These are phyloP conservation scores for Amphibalanus amphitrite DNA, from an alignment of 1,140 invertebrate species.

Conservation along the genomic window DNA sequence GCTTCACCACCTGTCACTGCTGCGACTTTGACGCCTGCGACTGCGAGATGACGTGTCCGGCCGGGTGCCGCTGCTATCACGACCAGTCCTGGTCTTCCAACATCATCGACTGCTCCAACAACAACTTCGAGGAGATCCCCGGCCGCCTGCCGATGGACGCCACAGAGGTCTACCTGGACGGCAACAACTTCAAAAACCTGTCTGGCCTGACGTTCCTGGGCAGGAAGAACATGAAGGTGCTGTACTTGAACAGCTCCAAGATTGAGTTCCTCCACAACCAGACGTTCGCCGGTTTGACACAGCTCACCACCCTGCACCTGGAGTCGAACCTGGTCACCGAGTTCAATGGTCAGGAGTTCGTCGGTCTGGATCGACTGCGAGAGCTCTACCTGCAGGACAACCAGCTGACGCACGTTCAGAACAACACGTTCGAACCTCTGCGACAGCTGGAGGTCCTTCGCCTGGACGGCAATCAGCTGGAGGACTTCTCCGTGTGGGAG, in stretches of 20 bases:
- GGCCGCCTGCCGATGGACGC: constrained; percentile 81
- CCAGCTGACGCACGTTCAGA: constrained; percentile 48
- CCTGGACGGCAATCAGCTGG: constrained; percentile 56
- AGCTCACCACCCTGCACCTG: constrained; percentile 60
- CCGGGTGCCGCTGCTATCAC: constrained; percentile 78
- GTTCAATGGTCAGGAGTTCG: constrained; percentile 68
- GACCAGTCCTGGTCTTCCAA: constrained; percentile 82
- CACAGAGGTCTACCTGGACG: constrained; percentile 72
- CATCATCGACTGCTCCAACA: constrained; percentile 68
- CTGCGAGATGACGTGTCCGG: constrained; percentile 86
- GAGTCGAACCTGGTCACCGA: constrained; percentile 56
- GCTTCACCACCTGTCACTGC: constrained; percentile 76
- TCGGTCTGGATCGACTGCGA: constrained; percentile 40
- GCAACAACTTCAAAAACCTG: constrained; percentile 53
- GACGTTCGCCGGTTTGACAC: constrained; percentile 70
- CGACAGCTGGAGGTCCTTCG: constrained; percentile 47
- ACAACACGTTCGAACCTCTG: constrained; percentile 58
- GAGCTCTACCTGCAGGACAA: constrained; percentile 47
- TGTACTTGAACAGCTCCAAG: constrained; percentile 68
- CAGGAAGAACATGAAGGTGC: constrained; percentile 57
- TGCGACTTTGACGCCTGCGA: constrained; percentile 86
- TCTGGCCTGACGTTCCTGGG: constrained; percentile 75
- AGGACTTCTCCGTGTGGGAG: constrained; percentile 54
- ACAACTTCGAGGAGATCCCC: constrained; percentile 53
- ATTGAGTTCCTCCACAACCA: constrained; percentile 72